Conservation (phyloP, 2,113 vertebrate genomes). For the Eulemur macaco region DNA sequence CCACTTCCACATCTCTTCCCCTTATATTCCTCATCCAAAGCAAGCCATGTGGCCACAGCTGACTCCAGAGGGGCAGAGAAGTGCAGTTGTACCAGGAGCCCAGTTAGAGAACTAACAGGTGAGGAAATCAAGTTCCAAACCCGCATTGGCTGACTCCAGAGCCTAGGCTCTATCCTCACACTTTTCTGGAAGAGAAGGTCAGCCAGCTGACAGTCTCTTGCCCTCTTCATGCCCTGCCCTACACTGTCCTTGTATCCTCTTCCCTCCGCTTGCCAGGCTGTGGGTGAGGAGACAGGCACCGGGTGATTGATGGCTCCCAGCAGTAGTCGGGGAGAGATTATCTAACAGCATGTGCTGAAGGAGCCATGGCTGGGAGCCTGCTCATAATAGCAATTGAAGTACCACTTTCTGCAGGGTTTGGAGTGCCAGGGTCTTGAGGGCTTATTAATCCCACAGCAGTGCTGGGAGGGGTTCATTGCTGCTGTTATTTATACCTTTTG, state of each 20-base stretch:
- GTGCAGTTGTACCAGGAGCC: not conserved
- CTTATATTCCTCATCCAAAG: not conserved
- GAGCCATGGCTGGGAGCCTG: constrained; percentile 43
- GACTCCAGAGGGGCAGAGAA: not conserved
- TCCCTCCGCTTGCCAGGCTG: not conserved
- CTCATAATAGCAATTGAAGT: constrained; percentile 55
- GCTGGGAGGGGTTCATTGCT: constrained; percentile 51
- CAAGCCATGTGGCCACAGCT: not conserved
- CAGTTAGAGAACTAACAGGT: not conserved
- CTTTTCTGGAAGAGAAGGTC: not conserved
- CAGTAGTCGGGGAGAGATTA: constrained; percentile 34
- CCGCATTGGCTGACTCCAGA: not conserved
- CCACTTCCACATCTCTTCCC: not conserved
- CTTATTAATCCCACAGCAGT: constrained; percentile 70
- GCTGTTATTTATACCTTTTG: constrained; percentile 66
- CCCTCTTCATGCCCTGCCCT: not conserved
- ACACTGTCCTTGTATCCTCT: not conserved
- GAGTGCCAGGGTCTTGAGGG: constrained; percentile 54
- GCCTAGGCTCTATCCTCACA: not conserved
- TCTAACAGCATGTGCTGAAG: constrained; percentile 62
- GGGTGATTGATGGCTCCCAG: constrained; percentile 57
- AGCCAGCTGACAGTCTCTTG: not conserved
- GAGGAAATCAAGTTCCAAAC: not conserved
- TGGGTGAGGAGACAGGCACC: not conserved
- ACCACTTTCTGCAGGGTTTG: constrained; percentile 33